These are phyloP conservation scores for Erpetoichthys calabaricus DNA, from an alignment of 2,797 vertebrate species.

Conservation along the genomic window DNA sequence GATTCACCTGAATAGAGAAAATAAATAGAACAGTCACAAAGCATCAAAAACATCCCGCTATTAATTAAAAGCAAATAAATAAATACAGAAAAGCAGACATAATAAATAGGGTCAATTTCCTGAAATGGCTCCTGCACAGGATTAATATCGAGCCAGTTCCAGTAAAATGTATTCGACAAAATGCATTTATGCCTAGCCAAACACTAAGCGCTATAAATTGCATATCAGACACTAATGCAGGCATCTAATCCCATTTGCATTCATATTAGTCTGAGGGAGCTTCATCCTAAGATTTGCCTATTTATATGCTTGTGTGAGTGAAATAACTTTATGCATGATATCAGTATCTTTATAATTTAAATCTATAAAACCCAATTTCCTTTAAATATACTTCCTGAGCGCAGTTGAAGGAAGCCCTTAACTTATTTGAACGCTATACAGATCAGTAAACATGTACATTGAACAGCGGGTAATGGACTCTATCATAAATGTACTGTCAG, in stretches of 20 bases:
- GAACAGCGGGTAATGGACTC: slow-evolving; percentile 53
- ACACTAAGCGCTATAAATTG: slow-evolving; percentile 66
- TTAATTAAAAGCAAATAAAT: too few relatives aligned
- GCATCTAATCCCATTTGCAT: slow-evolving; percentile 90
- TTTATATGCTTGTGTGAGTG: slow-evolving; percentile 75
- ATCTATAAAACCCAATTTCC: slow-evolving; percentile 73
- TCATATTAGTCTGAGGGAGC: slow-evolving; percentile 78
- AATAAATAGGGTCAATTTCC: not conserved
- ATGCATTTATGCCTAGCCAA: slow-evolving; percentile 50
- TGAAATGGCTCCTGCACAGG: slow-evolving; percentile 27
- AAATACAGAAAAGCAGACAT: not conserved
- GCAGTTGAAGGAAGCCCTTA: slow-evolving; percentile 53
- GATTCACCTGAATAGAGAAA: too few relatives aligned
- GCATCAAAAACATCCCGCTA: too few relatives aligned
- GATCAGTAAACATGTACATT: slow-evolving; percentile 73
- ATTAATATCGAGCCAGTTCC: slow-evolving; percentile 38
- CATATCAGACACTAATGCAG: slow-evolving; percentile 73
- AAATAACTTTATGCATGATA: slow-evolving; percentile 63
- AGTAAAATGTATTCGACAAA: slow-evolving; percentile 22
- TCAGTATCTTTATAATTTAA: slow-evolving; percentile 75
- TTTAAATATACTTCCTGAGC: slow-evolving; percentile 58
- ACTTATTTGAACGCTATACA: slow-evolving; percentile 70
- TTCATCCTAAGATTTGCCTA: slow-evolving; percentile 75
- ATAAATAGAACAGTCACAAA: too few relatives aligned
- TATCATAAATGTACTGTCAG: slow-evolving; percentile 26